phyloP scores from a whole-genome alignment of 2,888 invertebrate species.

The Caenorhabditis uteleia region DNA sequence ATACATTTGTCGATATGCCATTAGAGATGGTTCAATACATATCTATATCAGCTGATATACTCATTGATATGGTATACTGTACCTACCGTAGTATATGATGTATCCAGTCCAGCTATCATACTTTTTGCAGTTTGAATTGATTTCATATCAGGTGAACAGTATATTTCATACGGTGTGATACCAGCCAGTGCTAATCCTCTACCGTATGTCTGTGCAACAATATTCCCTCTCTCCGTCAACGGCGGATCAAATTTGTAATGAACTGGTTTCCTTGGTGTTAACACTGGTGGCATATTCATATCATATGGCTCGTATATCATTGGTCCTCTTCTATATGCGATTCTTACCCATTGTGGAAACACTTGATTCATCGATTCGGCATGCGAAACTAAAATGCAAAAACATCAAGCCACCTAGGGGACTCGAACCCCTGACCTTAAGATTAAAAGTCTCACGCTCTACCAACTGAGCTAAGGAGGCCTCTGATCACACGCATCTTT shows the following conservation, averaged over 20 bases:
- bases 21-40: constrained; percentile 30
- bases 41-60: constrained; percentile 9
- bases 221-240: constrained; percentile 35
- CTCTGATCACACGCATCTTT: neutral
- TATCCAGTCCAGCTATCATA: constrained; percentile 27
- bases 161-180: constrained; percentile 24
- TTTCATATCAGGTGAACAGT: constrained; percentile 35
- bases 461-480: constrained; percentile 59
- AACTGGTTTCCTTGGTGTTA: constrained; percentile 13
- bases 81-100: constrained; percentile 26
- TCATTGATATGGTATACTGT: neutral
- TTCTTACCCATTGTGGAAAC: constrained; percentile 36
- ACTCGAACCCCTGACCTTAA: constrained; percentile 57
- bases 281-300: constrained; percentile 35
- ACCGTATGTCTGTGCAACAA: constrained; percentile 36
- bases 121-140: constrained; percentile 28
- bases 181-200: constrained; percentile 11
- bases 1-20: constrained; percentile 23
- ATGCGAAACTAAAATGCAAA: constrained; percentile 22
- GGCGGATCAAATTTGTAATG: constrained; percentile 37
- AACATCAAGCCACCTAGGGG: constrained; percentile 50
- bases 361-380: constrained; percentile 30
- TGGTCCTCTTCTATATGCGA: constrained; percentile 28
- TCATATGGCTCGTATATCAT: constrained; percentile 32
- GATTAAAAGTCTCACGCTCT: constrained; percentile 64